Evolutionary conservation across 2,888 invertebrate species (phyloP), one percentile per base, ranked within the genome.

Genomic region (Microdon myrmicae): DNA sequence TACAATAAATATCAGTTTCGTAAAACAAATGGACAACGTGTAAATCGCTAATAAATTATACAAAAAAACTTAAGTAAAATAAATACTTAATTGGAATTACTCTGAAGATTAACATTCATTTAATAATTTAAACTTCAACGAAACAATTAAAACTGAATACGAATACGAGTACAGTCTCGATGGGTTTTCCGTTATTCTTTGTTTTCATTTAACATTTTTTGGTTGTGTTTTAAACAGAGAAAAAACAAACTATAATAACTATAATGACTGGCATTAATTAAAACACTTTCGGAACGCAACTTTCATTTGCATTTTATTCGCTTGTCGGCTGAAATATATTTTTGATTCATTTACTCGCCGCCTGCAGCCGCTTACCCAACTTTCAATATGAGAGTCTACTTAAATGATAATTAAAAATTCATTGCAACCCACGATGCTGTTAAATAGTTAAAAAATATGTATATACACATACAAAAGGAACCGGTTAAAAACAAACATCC

Each of bases 321-420:
- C 56, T 64, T 41, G 31, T 37, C 51, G 26, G 22, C 16, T 14
- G 38, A 45, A 58, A 58, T 47, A 37, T 25, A 8, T 17, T 29
- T 29, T 41, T 28, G 6, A 26, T 47, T 53, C 12, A 25, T 31
- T 35, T 35, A 19, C 23, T 22, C 19, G 29, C 32, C 9, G 34
- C 9, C 8, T 32, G 16, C 38, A 7, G 23, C 19, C n/a, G n/a
- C n/a, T n/a, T n/a, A n/a, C n/a, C n/a, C n/a, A n/a, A n/a, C n/a
- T n/a, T n/a, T n/a, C n/a, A 9, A 55, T 25, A 25, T 12, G 51
- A 47, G 31, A 53, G 39, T 64, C 37, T 43, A 58, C 53, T 64
- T 64, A 58, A 64, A 64, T 64, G 58, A 58, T 56, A 64, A 64
- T 64, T 64, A 56, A 64, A 61, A 51, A 51, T 56, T 49, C 45